Base-by-base conservation (phyloP, 2,113 vertebrate species). In the Morone saxatilis region DNA sequence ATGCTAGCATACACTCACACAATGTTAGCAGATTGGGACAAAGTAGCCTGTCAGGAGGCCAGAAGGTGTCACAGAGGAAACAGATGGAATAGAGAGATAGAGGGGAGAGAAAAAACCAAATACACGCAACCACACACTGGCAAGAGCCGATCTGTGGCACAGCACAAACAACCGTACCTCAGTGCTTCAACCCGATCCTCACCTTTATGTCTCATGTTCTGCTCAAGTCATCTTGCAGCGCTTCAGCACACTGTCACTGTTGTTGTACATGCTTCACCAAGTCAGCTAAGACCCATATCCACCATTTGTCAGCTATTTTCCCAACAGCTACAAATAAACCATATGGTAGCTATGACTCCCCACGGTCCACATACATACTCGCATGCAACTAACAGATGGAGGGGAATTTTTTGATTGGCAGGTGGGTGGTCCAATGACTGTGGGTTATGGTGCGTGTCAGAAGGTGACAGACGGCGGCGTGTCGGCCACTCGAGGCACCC, bases 331-430 rank as follows among this genome's bases (percentile, higher is more conserved):
- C 68, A 25, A 56, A 77, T 60, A 69, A 71, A 83, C 71, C 86
- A 81, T 88, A 86, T 84, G 83, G 61, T 16, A 14, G 40, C 48
- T 36, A 43, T 78, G 71, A 47, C 61, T 68, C 76, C 38, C n/a
- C 16, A 16, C 47, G 20, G 13, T 69, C 12, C 51, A 76, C 67
- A 47, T 59, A 47, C 60, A 83, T 19, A 51, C 71, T 67, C 10
- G 4, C 77, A 76, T 69, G 60, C 78, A 70, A 19, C 25, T 17
- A 81, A 80, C 81, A 91, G 91, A 93, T 78, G 80, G 89, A 70
- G 56, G 43, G 38, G 12, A 2, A 70, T 25, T 59, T 41, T 45
- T 62, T 87, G 82, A 92, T 73, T 89, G 87, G 81, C 87, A 85
- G 68, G 78, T 88, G 79, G 81, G 68, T 38, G 89, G 60, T 78